Percentiles rank a stretch among this genome's conserved stretches.
phyloP scores from a whole-genome alignment of 1,140 invertebrate genomes.

The Ectropis grisescens region DNA sequence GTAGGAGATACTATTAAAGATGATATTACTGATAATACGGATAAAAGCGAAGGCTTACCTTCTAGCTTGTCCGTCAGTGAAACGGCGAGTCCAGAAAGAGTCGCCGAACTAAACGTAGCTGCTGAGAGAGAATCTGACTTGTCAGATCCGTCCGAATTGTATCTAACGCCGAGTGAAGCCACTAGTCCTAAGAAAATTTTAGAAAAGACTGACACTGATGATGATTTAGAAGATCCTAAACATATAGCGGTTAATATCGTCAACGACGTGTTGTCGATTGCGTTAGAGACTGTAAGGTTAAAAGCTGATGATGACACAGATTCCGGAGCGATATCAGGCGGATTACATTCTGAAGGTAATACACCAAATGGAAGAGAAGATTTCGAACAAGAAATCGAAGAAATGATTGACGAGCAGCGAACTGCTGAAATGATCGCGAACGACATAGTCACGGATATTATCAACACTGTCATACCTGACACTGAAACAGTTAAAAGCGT shows the following conservation, averaged over 20 bases:
- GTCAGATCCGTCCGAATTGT: slow-evolving; percentile 73
- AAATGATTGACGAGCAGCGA: slow-evolving; percentile 41
- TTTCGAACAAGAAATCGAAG: slow-evolving; percentile 55
- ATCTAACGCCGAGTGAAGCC: slow-evolving; percentile 73
- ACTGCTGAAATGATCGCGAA: slow-evolving; percentile 37
- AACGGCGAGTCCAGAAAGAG: slow-evolving; percentile 59
- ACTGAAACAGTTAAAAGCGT: slow-evolving; percentile 10
- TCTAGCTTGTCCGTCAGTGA: slow-evolving; percentile 64
- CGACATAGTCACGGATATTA: slow-evolving; percentile 44
- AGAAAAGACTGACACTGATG: slow-evolving; percentile 54
- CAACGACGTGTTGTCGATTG: slow-evolving; percentile 61
- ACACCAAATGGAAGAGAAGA: slow-evolving; percentile 60
- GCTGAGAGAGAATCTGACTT: slow-evolving; percentile 59
- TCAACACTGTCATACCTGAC: slow-evolving; percentile 29
- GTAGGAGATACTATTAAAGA: slow-evolving; percentile 51
- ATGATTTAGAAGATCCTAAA: slow-evolving; percentile 69
- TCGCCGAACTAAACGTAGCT: slow-evolving; percentile 45
- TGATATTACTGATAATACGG: slow-evolving; percentile 63
- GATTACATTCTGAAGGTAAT: slow-evolving; percentile 55
- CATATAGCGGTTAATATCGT: slow-evolving; percentile 62
- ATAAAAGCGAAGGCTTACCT: slow-evolving; percentile 58
- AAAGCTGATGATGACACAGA: slow-evolving; percentile 57
- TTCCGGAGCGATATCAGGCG: slow-evolving; percentile 55
- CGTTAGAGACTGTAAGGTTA: slow-evolving; percentile 59
- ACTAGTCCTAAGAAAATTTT: slow-evolving; percentile 60